Evolutionary conservation across 1,140 invertebrate species (phyloP), one percentile per base, ranked within the genome.

Genomic region (Plutomurus gul): DNA sequence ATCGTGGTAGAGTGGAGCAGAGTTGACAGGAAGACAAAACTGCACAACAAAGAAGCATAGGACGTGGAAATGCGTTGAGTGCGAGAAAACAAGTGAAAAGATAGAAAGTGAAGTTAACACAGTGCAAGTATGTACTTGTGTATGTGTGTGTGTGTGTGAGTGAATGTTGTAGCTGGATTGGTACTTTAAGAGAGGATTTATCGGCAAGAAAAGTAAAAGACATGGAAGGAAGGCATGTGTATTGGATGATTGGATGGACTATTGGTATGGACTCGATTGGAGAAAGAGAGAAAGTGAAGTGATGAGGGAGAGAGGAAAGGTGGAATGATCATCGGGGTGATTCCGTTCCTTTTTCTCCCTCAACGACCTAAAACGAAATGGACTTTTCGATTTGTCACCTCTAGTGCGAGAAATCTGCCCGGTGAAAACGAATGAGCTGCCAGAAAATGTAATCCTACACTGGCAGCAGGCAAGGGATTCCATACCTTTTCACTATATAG

Each of bases 311-410:
- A 77, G 76, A 70, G 37, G 76, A 77, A 70, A 70, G 76, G 56
- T 77, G 56, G 51, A 60, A 77, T 77, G 51, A 77, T 43, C 37
- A 77, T 11, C 33, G n/a, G 22, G 73, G 73, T 75, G 73, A 75
- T 76, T 76, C 47, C 33, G 27, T 22, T 56, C 47, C 30, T 37
- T 60, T 56, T 56, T 51, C 27, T 56, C 39, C 39, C 56, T 65
- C 25, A 65, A 65, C 56, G 56, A 65, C 56, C 56, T 65, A 65
- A 65, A 65, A 65, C 56, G 56, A 65, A 65, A 65, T 51, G 46
- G 75, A 78, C 77, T 78, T 78, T 78, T 78, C 77, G 77, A 78
- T 78, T 78, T 78, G 77, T 78, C 77, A 78, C 77, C 77, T 78
- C 77, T 56, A 75, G 77, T 60, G 77, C 46, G 51, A 74, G 71